Conservation (phyloP, 2,113 vertebrate species). For the Prietella phreatophila region DNA sequence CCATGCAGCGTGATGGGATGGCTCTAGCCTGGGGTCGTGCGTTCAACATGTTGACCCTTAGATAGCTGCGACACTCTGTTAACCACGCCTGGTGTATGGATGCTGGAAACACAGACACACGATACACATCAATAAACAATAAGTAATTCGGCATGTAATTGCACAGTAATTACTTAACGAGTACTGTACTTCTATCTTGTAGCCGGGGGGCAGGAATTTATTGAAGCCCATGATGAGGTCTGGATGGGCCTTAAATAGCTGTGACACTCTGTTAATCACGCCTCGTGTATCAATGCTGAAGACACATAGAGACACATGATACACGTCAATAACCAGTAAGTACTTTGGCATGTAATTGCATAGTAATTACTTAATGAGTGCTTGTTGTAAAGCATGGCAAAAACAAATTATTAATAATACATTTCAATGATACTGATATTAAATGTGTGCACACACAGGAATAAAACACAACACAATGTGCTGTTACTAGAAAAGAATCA, state of each 20-base stretch:
- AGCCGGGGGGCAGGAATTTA: conserved; percentile 96
- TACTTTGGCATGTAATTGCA: not conserved
- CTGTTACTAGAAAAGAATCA: not conserved
- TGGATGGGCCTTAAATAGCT: conserved; percentile 97
- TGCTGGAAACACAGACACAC: not conserved
- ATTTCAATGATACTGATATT: not conserved
- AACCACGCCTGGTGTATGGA: not conserved
- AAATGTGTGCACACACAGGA: not conserved
- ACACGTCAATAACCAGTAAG: not conserved
- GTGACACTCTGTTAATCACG: conserved; percentile 96
- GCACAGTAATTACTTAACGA: conserved; percentile 57
- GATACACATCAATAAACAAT: too few relatives aligned
- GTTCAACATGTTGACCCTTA: conserved; percentile 80
- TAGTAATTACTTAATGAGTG: not conserved
- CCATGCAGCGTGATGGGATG: conserved; percentile 96
- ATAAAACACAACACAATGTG: not conserved
- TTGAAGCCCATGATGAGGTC: conserved; percentile 99
- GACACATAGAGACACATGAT: conserved; percentile 10
- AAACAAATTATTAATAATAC: not conserved
- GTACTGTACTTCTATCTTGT: conserved; percentile 95
- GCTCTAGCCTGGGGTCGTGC: conserved; percentile 96
- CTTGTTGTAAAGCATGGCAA: not conserved
- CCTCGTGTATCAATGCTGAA: conserved; percentile 95
- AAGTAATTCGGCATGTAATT: too few relatives aligned
- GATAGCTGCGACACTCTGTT: too few relatives aligned